phyloP scores from a whole-genome alignment of 2,113 vertebrate species.

The Oryzias celebensis region DNA sequence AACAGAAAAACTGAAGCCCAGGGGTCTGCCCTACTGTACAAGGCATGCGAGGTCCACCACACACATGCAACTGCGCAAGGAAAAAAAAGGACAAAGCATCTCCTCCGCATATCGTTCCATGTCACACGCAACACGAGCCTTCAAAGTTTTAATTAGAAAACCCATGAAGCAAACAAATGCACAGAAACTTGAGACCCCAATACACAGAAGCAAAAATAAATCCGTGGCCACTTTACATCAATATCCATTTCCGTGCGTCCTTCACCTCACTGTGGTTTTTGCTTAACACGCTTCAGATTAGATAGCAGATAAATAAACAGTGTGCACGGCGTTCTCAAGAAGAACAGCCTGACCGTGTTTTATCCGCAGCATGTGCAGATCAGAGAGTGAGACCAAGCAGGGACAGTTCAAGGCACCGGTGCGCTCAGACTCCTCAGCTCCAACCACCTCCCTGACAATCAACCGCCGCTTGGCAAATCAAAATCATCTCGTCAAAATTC shows the following conservation, averaged over 20 bases:
- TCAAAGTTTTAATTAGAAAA: slow-evolving; percentile 68
- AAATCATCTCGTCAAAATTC: slow-evolving; percentile 41
- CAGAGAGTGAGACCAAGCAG: slow-evolving; percentile 45
- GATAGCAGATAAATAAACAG: slow-evolving; percentile 69
- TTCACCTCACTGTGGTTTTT: slow-evolving; percentile 67
- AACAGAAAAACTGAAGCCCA: slow-evolving; percentile 13
- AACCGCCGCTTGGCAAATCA: slow-evolving; percentile 7
- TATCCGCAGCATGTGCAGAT: slow-evolving; percentile 47
- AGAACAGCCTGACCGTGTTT: slow-evolving; percentile 41
- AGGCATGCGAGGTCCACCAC: slow-evolving; percentile 4
- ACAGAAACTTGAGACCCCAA: slow-evolving; percentile 55
- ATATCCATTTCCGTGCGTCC: slow-evolving; percentile 56
- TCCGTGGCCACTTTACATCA: slow-evolving; percentile 53
- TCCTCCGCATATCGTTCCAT: slow-evolving; percentile 25
- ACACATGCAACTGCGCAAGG: slow-evolving; percentile 2
- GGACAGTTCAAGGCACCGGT: slow-evolving; percentile 14
- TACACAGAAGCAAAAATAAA: slow-evolving; percentile 60
- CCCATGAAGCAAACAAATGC: slow-evolving; percentile 65
- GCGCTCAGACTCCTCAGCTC: slow-evolving; percentile 12
- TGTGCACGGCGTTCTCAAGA: slow-evolving; percentile 38
- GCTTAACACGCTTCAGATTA: slow-evolving; percentile 63
- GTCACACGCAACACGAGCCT: slow-evolving; percentile 46
- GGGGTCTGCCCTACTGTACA: slow-evolving; percentile 24
- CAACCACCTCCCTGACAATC: slow-evolving; percentile 24
- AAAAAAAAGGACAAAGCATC: slow-evolving; percentile 18